Evolutionary conservation across 2,113 vertebrate species (phyloP), one percentile per base, ranked within the genome.

Genomic region (Corapipo altera): DNA sequence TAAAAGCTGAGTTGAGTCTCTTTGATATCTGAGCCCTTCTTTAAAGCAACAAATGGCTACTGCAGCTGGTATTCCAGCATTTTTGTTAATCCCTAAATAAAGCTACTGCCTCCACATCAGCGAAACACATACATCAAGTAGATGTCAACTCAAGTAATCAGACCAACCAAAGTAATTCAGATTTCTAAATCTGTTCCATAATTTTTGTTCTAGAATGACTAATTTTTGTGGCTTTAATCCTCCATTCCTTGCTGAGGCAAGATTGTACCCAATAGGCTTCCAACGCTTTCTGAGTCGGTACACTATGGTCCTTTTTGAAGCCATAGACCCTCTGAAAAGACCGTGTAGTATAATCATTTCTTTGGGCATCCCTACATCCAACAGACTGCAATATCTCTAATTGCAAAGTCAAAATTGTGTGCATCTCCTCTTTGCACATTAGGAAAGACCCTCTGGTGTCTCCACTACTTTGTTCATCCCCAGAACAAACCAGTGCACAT

Each of bases 401-500:
- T 0, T 32, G 58, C 44, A 49, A 66, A 57, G 43, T 51, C 17
- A 46, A 58, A 70, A 37, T 15, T 0, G 0, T 4, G 14, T 20
- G n/a, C 17, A 12, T 15, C 41, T 61, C 52, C 67, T 51, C 21
- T 30, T 44, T n/a, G 44, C 0, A 2, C 0, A 2, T 21, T 4
- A 18, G n/a, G 54, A 75, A 48, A 19, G 22, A 14, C 26, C 9
- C 15, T 15, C 21, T 32, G 66, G 9, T 22, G 15, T 22, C 44
- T 44, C 27, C 0, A 3, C 6, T 12, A 5, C 33, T 66, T 51
- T 4, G 1, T 2, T 52, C 10, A 2, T 3, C 11, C 35, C 41
- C 59, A 8, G 14, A 70, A 66, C 0, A 0, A 81, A 32, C 2
- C 0, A 2, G n/a, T 4, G 15, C 27, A 15, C 3, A 0, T 12